Base-by-base conservation (phyloP, 1,140 invertebrate genomes). In the Lucilia sericata region DNA sequence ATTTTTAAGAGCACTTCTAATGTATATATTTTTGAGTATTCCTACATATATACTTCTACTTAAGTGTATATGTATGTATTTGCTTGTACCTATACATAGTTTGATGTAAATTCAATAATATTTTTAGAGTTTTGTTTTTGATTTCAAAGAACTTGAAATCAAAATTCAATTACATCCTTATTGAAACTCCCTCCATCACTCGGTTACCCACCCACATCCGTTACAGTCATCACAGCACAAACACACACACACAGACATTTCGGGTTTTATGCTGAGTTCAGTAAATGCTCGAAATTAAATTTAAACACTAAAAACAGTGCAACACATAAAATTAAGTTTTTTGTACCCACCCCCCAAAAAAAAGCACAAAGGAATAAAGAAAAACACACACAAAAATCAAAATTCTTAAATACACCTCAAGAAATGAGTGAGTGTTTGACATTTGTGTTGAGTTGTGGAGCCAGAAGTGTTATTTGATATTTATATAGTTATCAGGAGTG, bases 41-140 rank as follows among this genome's bases (percentile, higher is more conserved):
- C 25, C 25, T 30, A 30, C 25, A 30, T 30, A 30, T 3, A 30
- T 42, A 10, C 5, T 3, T 42, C 2, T 42, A 42, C 5, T 42
- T 42, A 42, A 42, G 5, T 8, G 42, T 42, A 42, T 42, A 42
- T 42, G 49, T 49, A 49, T 12, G 49, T 49, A 49, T 12, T 55
- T 55, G 7, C 51, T 12, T 55, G 51, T 13, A 55, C 13, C 51
- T 55, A 42, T 36, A 75, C 12, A 47, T 80, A 80, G 76, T 80
- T 51, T 51, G n/a, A 80, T 80, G 76, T 80, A 80, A 80, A 80
- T 80, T 74, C 82, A 82, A 82, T 70, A 8, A 82, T 70, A 70
- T 70, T 82, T 82, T 80, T 80, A 19, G 65, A 70, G 42, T 25
- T 49, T 78, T 78, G 36, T 82, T 82, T 70, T 82, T 70, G 25